Percentiles rank a stretch among this genome's conserved stretches.
phyloP scores from a whole-genome alignment of 2,113 vertebrate species.

The Brachyistius frenatus region DNA sequence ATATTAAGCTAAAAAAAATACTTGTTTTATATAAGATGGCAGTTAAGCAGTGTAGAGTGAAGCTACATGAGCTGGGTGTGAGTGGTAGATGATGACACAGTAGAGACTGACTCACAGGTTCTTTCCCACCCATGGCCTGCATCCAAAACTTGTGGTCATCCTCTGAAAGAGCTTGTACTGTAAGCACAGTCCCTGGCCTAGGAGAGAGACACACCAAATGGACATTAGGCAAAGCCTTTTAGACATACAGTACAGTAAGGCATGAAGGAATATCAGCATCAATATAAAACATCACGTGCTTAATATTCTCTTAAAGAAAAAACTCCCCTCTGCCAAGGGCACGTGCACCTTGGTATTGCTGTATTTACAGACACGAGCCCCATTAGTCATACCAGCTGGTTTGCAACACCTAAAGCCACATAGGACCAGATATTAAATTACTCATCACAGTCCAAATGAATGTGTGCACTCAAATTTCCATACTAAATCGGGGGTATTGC shows the following conservation, averaged over 20 bases:
- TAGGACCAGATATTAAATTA: constrained; percentile 51
- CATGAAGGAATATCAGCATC: background rate
- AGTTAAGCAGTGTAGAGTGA: constrained; percentile 14
- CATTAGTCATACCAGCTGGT: constrained; percentile 40
- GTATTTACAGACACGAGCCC: constrained; percentile 28
- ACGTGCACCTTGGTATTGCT: constrained; percentile 27
- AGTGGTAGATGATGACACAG: constrained; percentile 50
- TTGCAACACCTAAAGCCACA: constrained; percentile 27
- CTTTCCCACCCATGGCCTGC: constrained; percentile 96
- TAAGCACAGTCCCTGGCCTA: constrained; percentile 91
- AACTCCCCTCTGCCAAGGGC: background rate
- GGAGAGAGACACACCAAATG: constrained; percentile 44
- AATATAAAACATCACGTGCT: constrained; percentile 10
- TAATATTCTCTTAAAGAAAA: background rate
- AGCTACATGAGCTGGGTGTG: constrained; percentile 5
- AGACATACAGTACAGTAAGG: background rate
- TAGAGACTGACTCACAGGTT: constrained; percentile 87
- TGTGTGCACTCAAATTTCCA: constrained; percentile 55
- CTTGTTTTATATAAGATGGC: background rate
- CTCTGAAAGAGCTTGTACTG: constrained; percentile 94
- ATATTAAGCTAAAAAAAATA: background rate
- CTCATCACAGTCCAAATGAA: constrained; percentile 43
- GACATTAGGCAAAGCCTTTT: constrained; percentile 21
- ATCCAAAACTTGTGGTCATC: constrained; percentile 95
- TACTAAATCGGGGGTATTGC: constrained; percentile 59